These are phyloP conservation scores for Steatocranus sp. DNA, from an alignment of 2,797 vertebrate species.

Conservation along the genomic window DNA sequence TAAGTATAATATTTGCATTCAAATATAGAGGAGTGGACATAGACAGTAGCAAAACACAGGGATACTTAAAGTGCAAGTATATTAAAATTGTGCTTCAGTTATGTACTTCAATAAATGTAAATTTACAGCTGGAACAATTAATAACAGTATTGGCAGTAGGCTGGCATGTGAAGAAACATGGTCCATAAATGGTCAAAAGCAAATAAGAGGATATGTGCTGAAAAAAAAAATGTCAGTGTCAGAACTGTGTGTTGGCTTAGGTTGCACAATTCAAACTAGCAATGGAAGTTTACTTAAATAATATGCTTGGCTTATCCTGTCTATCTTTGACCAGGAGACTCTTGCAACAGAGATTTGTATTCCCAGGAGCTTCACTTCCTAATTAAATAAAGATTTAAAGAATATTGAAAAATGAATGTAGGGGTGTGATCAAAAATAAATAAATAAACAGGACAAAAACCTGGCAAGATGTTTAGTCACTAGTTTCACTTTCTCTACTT, in stretches of 20 bases:
- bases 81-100: neutral
- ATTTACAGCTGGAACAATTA: neutral
- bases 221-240: neutral
- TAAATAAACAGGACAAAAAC: neutral
- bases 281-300: fast-evolving
- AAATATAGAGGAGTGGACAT: neutral
- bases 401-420: neutral
- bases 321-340: neutral
- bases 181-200: neutral
- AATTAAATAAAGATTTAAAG: neutral
- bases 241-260: fast-evolving
- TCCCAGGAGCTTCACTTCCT: fast-evolving
- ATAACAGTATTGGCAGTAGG: neutral
- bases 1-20: neutral
- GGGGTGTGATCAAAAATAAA: neutral
- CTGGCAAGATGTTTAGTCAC: neutral
- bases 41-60: neutral
- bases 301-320: neutral
- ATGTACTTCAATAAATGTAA: fast-evolving
- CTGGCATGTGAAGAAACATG: neutral
- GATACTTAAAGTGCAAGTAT: neutral
- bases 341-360: neutral
- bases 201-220: neutral
- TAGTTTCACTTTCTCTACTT: neutral
- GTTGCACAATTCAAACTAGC: neutral